Evolutionary conservation across 2,797 vertebrate species (phyloP), one percentile per base, ranked within the genome.

Genomic region (Nasua narica): DNA sequence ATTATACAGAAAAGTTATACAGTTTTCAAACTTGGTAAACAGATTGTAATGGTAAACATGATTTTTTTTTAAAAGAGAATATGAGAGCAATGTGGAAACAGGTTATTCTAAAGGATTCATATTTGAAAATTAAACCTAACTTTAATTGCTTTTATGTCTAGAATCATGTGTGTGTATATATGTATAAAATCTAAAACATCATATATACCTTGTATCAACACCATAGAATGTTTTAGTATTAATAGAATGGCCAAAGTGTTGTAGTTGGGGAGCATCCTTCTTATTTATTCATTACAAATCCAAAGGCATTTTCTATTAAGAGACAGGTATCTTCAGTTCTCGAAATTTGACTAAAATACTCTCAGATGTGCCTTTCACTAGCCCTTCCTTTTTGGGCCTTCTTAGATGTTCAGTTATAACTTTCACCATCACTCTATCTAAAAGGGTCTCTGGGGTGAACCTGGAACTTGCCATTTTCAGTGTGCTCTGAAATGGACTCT

Each of bases 21-120:
- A 92, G 72, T 93, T 91, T 95, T 91, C 56, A 96, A 91, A 96
- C n/a, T 84, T 90, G 23, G 25, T 79, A 87, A 95, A 92, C 48
- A 96, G 69, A 92, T 93, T 50, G 56, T 97, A 93, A 90, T 23
- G 15, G 13, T 82, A 88, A 95, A 85, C 25, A 88, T 1, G 37
- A 35, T 9, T 32, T 60, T 12, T 86, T 35, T 74, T 95, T 60
- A 85, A 7, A 69, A 90, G 88, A 1, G 35, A 96, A 83, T 35
- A 67, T 87, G 25, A 82, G 6, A 25, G 15, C 2, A 65, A 76
- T 69, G 4, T 76, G 16, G 92, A 97, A 76, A 56, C 1, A 90
- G 0, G 1, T 2, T 76, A 92, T 43, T 92, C 70, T 91, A 90
- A 83, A 48, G 7, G 69, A 67, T 76, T 91, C 3, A 46, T 79